A percentile compares a stretch with the other conserved stretches of the same genome.
phyloP scores from a whole-genome alignment of 2,888 invertebrate species.

The Chrysodeixis includens region DNA sequence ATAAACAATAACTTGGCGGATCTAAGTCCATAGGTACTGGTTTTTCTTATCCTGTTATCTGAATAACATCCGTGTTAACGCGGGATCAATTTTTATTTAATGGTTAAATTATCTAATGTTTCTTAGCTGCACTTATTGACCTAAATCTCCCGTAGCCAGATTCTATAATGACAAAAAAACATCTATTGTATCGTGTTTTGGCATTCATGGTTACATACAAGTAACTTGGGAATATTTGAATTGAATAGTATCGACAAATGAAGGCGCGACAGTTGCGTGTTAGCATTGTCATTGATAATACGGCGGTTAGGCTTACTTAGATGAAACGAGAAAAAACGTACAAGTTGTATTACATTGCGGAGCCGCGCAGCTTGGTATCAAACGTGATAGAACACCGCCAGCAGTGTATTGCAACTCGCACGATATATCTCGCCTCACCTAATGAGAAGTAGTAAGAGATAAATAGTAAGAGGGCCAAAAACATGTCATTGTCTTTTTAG shows the following conservation, averaged over 20 bases:
- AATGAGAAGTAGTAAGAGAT: no score
- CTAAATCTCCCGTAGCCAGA: background rate
- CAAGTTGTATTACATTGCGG: no score
- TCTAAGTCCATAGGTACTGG: no score
- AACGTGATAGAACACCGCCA: background rate
- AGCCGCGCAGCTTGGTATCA: background rate
- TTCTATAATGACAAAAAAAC: constrained; percentile 10
- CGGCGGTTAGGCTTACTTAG: background rate
- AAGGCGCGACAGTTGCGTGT: constrained; percentile 39
- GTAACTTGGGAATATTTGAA: constrained; percentile 31
- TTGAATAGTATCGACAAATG: constrained; percentile 38
- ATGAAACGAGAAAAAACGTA: no score
- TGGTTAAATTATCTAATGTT: background rate
- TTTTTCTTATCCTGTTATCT: no score
- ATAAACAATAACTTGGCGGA: no score
- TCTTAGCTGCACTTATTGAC: background rate
- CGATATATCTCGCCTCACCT: no score
- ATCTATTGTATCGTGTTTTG: constrained; percentile 17
- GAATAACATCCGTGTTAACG: background rate
- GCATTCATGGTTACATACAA: constrained; percentile 27
- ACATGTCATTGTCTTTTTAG: no score
- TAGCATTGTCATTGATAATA: constrained; percentile 8
- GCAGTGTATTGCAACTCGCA: no score
- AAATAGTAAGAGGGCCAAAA: no score
- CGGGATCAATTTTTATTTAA: background rate